Percentiles rank a stretch among this genome's conserved stretches.
These are phyloP conservation scores for Siphamia tubifer DNA, from an alignment of 2,113 vertebrate genomes.

Conservation along the genomic window DNA sequence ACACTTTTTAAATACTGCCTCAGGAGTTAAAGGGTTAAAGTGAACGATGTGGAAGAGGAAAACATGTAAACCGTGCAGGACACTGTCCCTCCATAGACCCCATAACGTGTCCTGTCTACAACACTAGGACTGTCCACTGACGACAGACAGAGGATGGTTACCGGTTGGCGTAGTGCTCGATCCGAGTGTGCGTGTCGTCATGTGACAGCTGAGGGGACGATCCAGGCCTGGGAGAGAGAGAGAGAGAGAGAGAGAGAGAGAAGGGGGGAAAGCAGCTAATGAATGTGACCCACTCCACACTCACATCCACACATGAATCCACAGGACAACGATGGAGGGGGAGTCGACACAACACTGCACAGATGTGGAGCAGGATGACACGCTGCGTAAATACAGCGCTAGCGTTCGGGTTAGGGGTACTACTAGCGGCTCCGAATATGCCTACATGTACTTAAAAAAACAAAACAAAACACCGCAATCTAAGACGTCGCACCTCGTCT, in stretches of 20 bases:
- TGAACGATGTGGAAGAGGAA: too few species aligned
- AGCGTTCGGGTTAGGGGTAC: too few species aligned
- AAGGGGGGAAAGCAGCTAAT: neutral
- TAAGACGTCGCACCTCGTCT: constrained; percentile 10
- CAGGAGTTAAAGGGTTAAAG: too few species aligned
- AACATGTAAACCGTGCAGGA: too few species aligned
- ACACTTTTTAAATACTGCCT: too few species aligned
- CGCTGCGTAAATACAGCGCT: constrained; percentile 27
- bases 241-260: constrained; percentile 5
- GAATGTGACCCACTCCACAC: constrained; percentile 5
- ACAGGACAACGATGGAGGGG: constrained; percentile 13
- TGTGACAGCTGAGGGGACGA: constrained; percentile 98
- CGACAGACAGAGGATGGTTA: constrained; percentile 70
- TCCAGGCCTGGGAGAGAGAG: constrained; percentile 82
- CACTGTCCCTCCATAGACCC: too few species aligned
- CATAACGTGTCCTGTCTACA: constrained; percentile 14
- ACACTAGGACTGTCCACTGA: neutral
- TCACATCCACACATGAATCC: neutral
- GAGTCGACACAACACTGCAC: constrained; percentile 1
- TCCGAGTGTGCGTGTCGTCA: constrained; percentile 99
- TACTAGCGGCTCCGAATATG: constrained; percentile 5
- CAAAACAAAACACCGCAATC: neutral
- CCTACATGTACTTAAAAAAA: constrained; percentile 19
- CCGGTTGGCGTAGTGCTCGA: constrained; percentile 99
- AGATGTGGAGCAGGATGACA: constrained; percentile 23